Evolutionary conservation across 2,888 invertebrate genomes (phyloP), one percentile per base, ranked within the genome.

Genomic region (Lysandra coridon): DNA sequence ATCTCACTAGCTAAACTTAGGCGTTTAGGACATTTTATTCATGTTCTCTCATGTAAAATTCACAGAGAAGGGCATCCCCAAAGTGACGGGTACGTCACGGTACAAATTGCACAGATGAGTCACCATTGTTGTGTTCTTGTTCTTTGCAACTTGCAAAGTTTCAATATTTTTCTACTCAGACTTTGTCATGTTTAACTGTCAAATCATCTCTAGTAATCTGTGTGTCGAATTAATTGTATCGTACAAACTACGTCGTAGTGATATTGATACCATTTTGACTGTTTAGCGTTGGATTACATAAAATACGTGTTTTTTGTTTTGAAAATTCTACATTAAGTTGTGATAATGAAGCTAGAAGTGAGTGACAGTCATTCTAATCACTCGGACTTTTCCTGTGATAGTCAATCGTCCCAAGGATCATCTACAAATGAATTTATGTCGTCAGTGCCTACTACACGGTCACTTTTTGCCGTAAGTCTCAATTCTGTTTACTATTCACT

Each of bases 321-420:
- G 75, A 82, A 88, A 84, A 84, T 84, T 82, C 81, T n/a, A n/a
- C 69, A 77, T 83, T 88, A 86, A 89, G 89, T 88, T 80, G 92
- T 93, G 93, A 93, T 91, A 87, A 96, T 96, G 96, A 96, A 95
- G 94, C 91, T 95, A 83, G 96, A 96, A 86, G 93, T 95, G 80
- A 95, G 95, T 90, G 96, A 96, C 87, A 95, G 92, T 84, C 92
- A 95, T 83, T 95, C 95, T 83, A 95, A 95, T 88, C 95, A 95
- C 86, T 95, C 95, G 80, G 95, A 95, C 89, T 95, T 92, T 83
- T 95, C 96, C 82, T 95, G 95, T 88, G 95, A 96, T 87, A 95
- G 95, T 85, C 95, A 95, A 83, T 95, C 95, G 23, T 95, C 95
- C 73, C 95, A 95, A 86, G 95, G 92, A 81, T 96, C 96, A 49